Evolutionary conservation across 2,888 invertebrate genomes (phyloP).

Genomic region (Dicyrtoma fusca): DNA sequence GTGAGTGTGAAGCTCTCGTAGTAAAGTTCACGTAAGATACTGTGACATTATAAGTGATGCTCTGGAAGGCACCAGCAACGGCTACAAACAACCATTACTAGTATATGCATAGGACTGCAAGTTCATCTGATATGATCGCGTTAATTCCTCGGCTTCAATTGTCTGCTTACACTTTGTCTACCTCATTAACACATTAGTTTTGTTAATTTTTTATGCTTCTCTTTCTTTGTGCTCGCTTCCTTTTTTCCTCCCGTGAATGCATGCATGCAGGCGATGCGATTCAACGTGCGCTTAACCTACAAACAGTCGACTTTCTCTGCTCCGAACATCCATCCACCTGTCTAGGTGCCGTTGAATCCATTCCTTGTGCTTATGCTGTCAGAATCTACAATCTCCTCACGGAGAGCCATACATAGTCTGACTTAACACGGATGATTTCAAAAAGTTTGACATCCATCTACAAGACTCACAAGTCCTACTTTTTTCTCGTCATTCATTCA

Average conservation of each 20-base stretch:
- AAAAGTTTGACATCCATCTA: too few species aligned
- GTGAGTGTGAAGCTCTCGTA: not conserved
- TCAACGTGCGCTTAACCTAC: too few species aligned
- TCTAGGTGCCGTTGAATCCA: too few species aligned
- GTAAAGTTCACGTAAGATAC: too few species aligned
- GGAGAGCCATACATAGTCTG: not conserved
- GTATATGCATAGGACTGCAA: not conserved
- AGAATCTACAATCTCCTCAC: not conserved
- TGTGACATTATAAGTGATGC: too few species aligned
- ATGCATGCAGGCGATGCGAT: too few species aligned
- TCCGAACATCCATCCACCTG: too few species aligned
- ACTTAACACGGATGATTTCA: not conserved
- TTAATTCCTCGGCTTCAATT: constrained; percentile 31
- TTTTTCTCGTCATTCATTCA: too few species aligned
- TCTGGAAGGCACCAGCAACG: too few species aligned
- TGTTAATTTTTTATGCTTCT: constrained; percentile 30
- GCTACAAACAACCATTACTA: too few species aligned
- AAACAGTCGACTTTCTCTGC: too few species aligned
- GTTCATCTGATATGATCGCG: constrained; percentile 16
- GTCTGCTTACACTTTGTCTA: constrained; percentile 33
- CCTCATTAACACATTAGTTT: constrained; percentile 36
- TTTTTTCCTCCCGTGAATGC: not conserved
- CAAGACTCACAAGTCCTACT: too few species aligned
- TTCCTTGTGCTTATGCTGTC: not conserved
- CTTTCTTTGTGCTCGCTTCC: not conserved